These are phyloP conservation scores for Apis florea DNA, from an alignment of 1,140 invertebrate genomes.

Conservation along the genomic window DNA sequence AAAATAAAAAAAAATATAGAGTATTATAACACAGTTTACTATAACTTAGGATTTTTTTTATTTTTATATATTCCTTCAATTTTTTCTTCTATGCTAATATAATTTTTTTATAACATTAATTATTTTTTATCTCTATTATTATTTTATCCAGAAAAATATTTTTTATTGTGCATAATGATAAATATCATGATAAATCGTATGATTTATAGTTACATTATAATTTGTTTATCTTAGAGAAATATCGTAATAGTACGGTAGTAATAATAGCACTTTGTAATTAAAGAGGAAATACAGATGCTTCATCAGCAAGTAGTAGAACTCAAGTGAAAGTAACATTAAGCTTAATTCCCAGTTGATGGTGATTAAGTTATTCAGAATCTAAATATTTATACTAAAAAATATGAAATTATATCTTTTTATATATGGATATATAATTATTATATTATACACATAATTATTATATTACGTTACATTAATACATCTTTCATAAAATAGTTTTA, in stretches of 20 bases:
- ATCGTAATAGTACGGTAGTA: not conserved
- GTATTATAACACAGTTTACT: not conserved
- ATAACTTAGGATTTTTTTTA: not conserved
- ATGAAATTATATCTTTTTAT: not conserved
- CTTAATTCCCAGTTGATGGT: not conserved
- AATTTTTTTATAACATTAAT: not conserved
- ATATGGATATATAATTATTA: not conserved
- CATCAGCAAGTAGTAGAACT: not conserved
- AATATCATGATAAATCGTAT: not conserved
- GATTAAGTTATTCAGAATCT: not conserved
- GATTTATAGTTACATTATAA: not conserved
- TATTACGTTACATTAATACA: too few relatives aligned
- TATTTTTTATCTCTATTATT: not conserved
- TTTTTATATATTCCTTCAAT: not conserved
- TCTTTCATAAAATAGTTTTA: not conserved
- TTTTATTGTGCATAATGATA: not conserved
- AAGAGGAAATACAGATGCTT: not conserved
- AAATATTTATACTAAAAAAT: too few relatives aligned
- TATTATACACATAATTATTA: not conserved
- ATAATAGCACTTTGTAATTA: not conserved
- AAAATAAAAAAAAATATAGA: not conserved
- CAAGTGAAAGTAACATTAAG: constrained; percentile 12
- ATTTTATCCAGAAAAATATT: not conserved
- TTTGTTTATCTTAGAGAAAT: not conserved
- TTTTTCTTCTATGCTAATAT: not conserved